Evolutionary conservation across 30 jellyfish, hydroid and myxozoan genomes (phyloP).

Genomic region (Cassiopea xamachana): DNA sequence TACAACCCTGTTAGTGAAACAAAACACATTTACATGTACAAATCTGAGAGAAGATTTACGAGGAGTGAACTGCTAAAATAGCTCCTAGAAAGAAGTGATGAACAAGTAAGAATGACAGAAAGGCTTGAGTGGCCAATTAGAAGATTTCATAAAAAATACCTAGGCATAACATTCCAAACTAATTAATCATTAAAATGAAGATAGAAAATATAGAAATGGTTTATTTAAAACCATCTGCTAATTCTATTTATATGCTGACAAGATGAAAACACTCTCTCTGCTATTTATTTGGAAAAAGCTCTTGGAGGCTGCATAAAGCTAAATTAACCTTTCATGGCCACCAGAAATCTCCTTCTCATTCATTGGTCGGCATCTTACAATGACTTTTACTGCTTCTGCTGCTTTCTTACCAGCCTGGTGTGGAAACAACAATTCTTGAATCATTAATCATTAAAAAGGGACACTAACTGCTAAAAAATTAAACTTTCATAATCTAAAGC

Average conservation of each 20-base stretch:
- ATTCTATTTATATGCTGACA: no score
- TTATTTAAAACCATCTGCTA: no score
- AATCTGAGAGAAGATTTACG: not conserved
- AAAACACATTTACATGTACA: not conserved
- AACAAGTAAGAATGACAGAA: no score
- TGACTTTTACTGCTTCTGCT: slow-evolving; percentile 89
- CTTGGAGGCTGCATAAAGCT: not conserved
- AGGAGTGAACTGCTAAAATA: not conserved
- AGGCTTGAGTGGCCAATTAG: no score
- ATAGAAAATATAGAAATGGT: no score
- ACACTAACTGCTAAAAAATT: no score
- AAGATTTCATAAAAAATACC: no score
- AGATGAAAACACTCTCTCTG: no score
- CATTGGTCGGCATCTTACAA: slow-evolving; percentile 95
- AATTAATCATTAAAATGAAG: no score
- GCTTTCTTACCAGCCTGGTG: slow-evolving; percentile 74
- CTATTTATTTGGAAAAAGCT: not conserved
- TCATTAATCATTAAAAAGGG: no score
- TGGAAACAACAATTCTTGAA: not conserved
- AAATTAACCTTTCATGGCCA: slow-evolving; percentile 79
- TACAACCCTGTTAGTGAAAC: slow-evolving; percentile 71
- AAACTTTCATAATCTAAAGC: not conserved
- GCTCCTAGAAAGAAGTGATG: no score
- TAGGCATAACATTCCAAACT: no score
- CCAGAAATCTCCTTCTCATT: slow-evolving; percentile 90